phyloP scores from a whole-genome alignment of 64 coral and sea anemone genomes.

The Porites australiensis region DNA sequence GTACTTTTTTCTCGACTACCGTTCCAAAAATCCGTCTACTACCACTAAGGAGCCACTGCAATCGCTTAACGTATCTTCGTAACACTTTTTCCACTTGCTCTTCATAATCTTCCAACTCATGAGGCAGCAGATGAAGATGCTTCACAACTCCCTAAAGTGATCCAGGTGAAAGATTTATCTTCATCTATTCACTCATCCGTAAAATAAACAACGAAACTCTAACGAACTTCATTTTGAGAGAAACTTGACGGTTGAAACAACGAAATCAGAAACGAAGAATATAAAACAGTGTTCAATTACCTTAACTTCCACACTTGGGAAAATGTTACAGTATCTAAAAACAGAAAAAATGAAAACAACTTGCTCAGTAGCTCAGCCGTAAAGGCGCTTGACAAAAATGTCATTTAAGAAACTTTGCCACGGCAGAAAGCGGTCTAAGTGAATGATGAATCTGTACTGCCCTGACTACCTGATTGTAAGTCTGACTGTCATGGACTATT shows the following conservation, averaged over 20 bases:
- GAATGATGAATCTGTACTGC: background rate
- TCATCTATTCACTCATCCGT: background rate
- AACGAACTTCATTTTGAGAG: too few species aligned
- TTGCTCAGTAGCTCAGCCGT: background rate
- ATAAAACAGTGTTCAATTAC: background rate
- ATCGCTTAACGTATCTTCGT: slow-evolving; percentile 92
- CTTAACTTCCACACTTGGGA: slow-evolving; percentile 97
- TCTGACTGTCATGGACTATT: background rate
- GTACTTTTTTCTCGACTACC: slow-evolving; percentile 89
- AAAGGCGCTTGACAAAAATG: background rate
- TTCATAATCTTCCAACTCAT: slow-evolving; percentile 94
- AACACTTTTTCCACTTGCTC: slow-evolving; percentile 96
- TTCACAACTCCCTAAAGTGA: slow-evolving; percentile 84
- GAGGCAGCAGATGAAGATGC: slow-evolving; percentile 88
- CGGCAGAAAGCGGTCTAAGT: background rate
- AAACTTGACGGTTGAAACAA: too few species aligned
- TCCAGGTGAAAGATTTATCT: background rate
- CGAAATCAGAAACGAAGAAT: background rate
- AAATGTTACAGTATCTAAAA: slow-evolving; percentile 93
- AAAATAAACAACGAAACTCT: too few species aligned
- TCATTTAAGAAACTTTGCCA: too few species aligned
- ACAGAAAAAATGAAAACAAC: background rate
- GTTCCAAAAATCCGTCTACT: slow-evolving; percentile 97
- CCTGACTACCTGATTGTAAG: background rate
- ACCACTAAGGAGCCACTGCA: slow-evolving; percentile 98